Conservation (phyloP, 2,888 invertebrate genomes). For the Lasioglossum lativentre region DNA sequence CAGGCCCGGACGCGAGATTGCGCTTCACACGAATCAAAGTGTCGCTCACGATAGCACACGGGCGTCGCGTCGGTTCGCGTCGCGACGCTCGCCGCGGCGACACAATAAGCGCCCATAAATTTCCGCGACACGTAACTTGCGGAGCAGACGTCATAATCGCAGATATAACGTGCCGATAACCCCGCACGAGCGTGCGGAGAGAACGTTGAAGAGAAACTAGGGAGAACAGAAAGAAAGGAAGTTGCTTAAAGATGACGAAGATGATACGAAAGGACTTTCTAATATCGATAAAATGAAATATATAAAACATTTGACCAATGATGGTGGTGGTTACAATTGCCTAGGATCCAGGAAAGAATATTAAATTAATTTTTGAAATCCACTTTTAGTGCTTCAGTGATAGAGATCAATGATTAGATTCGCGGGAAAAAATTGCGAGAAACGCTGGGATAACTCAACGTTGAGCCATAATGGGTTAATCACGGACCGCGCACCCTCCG, state of each 20-base stretch:
- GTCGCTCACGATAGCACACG: neutral
- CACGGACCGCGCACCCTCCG: constrained; percentile 36
- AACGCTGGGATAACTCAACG: neutral
- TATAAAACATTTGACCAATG: no score
- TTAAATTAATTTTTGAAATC: no score
- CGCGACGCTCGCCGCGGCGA: neutral
- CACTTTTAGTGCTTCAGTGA: neutral
- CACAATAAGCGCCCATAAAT: constrained; percentile 28
- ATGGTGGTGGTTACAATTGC: no score
- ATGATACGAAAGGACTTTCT: no score
- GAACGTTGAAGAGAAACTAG: neutral
- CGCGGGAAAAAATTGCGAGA: neutral
- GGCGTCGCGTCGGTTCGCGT: neutral
- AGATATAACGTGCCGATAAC: constrained; percentile 31
- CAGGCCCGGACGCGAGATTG: constrained; percentile 4
- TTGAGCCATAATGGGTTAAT: constrained; percentile 27
- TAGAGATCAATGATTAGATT: neutral
- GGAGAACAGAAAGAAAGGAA: neutral
- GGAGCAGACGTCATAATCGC: constrained; percentile 19
- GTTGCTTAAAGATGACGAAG: neutral
- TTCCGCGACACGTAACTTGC: constrained; percentile 12
- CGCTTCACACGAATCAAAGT: neutral
- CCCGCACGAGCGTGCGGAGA: neutral
- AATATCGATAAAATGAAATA: no score
- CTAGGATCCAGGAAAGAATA: no score